Percentiles rank a stretch among this genome's conserved stretches.
Evolutionary conservation across 2,888 invertebrate genomes (phyloP).

Genomic region (Philaethria dido): DNA sequence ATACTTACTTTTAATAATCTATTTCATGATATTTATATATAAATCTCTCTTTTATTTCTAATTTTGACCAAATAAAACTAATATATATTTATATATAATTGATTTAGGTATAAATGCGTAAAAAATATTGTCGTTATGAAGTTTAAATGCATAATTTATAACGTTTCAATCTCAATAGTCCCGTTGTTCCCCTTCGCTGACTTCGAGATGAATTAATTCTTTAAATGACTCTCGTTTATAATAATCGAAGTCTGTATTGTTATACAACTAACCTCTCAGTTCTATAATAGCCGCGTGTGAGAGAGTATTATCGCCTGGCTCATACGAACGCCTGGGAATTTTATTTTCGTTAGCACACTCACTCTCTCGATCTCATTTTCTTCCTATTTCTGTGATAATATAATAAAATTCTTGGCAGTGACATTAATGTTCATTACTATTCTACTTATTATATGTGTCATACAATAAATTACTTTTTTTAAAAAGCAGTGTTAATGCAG

Average conservation of each 20-base stretch:
- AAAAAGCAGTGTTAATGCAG: neutral
- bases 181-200: constrained; percentile 15
- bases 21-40: too few species aligned
- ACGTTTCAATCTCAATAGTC: neutral
- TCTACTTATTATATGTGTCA: constrained; percentile 6
- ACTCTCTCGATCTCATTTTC: constrained; percentile 65
- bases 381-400: constrained; percentile 61
- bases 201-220: constrained; percentile 19
- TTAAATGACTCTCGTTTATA: constrained; percentile 31
- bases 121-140: neutral
- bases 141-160: constrained; percentile 2
- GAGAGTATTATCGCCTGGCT: constrained; percentile 31
- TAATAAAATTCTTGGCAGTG: constrained; percentile 70
- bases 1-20: too few species aligned
- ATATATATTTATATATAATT: too few species aligned
- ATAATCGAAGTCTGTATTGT: constrained; percentile 36
- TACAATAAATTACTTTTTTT: neutral
- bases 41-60: too few species aligned
- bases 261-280: constrained; percentile 25
- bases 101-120: neutral
- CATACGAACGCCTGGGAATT: constrained; percentile 64
- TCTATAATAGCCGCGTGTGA: constrained; percentile 26
- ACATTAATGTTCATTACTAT: constrained; percentile 52
- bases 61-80: too few species aligned
- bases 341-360: constrained; percentile 73